Evolutionary conservation across 2,797 vertebrate genomes (phyloP).

Genomic region (Bovichtus diacanthus): DNA sequence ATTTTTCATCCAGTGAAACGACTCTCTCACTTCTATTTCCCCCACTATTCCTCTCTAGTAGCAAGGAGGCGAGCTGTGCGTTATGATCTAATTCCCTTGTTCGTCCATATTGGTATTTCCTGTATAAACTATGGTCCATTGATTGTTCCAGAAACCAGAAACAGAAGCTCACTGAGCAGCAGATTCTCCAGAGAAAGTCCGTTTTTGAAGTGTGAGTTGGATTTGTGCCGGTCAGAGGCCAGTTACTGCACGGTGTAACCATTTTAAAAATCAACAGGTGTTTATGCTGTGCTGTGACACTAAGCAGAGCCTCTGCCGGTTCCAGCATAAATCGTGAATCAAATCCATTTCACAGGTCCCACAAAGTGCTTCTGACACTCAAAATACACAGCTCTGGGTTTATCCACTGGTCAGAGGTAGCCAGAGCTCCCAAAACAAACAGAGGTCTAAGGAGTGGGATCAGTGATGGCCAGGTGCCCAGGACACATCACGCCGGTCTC

Average conservation of each 20-base stretch:
- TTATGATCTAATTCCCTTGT: slow-evolving; percentile 79
- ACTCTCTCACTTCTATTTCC: slow-evolving; percentile 64
- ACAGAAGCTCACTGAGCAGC: slow-evolving; percentile 68
- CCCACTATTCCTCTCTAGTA: slow-evolving; percentile 58
- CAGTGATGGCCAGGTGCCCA: slow-evolving; percentile 76
- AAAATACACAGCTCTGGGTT: slow-evolving; percentile 81
- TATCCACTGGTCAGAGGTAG: slow-evolving; percentile 81
- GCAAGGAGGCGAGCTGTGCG: slow-evolving; percentile 41
- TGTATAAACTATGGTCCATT: slow-evolving; percentile 80
- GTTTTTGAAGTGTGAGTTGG: slow-evolving; percentile 65
- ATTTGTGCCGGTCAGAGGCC: slow-evolving; percentile 60
- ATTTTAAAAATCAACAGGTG: slow-evolving; percentile 83
- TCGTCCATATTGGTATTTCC: slow-evolving; percentile 81
- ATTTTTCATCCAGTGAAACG: slow-evolving; percentile 71
- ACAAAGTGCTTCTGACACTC: slow-evolving; percentile 84
- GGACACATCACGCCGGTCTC: slow-evolving; percentile 69
- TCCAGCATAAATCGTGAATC: slow-evolving; percentile 72
- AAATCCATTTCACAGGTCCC: slow-evolving; percentile 81
- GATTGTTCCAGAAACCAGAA: slow-evolving; percentile 81
- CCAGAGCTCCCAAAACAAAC: slow-evolving; percentile 82
- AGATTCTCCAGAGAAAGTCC: slow-evolving; percentile 59
- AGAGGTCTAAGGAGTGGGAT: slow-evolving; percentile 78
- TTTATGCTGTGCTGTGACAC: slow-evolving; percentile 79
- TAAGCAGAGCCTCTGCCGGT: slow-evolving; percentile 74
- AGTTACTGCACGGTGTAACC: slow-evolving; percentile 57